Conservation (phyloP, 92 coral and sea anemone genomes). For the Phymanthus crucifer region DNA sequence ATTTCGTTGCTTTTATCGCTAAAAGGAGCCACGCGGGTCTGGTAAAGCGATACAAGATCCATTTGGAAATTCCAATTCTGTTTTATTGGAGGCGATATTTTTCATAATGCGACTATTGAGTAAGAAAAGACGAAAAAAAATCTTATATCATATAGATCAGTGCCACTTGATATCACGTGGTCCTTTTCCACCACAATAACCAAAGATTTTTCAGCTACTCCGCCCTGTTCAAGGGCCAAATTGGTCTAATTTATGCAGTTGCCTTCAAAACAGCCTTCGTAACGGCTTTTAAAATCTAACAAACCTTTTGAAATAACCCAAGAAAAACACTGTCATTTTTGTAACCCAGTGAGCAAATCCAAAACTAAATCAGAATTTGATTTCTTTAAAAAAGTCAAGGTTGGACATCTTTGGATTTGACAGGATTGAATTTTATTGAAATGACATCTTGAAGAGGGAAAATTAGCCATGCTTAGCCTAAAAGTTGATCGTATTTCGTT, state of each 20-base stretch:
- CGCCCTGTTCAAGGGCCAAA: conserved; percentile 26
- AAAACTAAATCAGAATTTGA: neutral
- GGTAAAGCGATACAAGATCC: neutral
- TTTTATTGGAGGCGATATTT: neutral
- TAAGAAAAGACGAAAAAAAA: neutral
- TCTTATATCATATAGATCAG: conserved; percentile 8
- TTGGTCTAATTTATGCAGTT: neutral
- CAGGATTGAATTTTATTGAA: neutral
- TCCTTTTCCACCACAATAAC: conserved; percentile 28
- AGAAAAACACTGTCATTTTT: neutral
- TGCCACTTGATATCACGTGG: conserved; percentile 15
- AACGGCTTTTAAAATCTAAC: neutral
- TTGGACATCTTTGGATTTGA: neutral
- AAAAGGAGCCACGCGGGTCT: neutral
- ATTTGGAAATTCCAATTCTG: neutral
- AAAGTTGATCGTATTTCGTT: neutral
- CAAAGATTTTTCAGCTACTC: conserved; percentile 31
- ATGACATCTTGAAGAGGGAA: conserved; percentile 1
- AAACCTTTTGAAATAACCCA: neutral
- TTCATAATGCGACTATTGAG: neutral
- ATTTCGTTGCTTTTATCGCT: neutral
- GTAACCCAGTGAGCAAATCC: neutral
- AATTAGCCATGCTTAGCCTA: neutral
- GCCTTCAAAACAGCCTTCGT: conserved; percentile 3
- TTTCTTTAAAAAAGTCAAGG: neutral